Percentiles rank a stretch among this genome's conserved stretches.
Conservation (phyloP, 1,140 invertebrate genomes). For the Anoplophora glabripennis region DNA sequence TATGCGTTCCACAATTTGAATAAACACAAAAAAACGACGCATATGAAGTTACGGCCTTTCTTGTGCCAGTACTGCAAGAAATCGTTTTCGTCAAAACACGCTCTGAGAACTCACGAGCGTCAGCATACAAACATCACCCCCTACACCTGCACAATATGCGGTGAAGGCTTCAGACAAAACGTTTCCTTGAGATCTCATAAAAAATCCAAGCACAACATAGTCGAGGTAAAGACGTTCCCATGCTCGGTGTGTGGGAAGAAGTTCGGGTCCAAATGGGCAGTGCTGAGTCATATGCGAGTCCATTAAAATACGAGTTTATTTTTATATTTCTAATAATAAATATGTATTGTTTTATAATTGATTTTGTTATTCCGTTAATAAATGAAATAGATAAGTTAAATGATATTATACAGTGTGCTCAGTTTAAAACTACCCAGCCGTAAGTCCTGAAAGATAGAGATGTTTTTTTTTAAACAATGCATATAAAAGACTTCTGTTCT, state of each 20-base stretch:
- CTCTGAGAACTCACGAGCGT: slow-evolving; percentile 32
- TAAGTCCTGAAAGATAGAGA: no score
- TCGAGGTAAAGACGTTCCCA: slow-evolving; percentile 27
- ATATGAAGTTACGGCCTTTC: slow-evolving; percentile 35
- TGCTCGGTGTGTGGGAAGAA: slow-evolving; percentile 33
- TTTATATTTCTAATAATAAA: no score
- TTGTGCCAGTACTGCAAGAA: slow-evolving; percentile 33
- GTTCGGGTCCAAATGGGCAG: slow-evolving; percentile 25
- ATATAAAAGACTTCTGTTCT: no score
- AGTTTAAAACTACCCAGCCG: no score
- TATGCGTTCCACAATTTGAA: slow-evolving; percentile 33
- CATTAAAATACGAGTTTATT: slow-evolving; percentile 1
- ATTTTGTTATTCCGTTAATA: no score
- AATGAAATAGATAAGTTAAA: no score
- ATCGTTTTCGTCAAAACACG: slow-evolving; percentile 33
- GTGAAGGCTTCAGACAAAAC: slow-evolving; percentile 37
- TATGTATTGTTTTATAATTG: no score
- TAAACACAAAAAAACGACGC: slow-evolving; percentile 36
- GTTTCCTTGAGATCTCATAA: slow-evolving; percentile 34
- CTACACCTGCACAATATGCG: slow-evolving; percentile 36
- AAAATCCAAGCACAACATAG: slow-evolving; percentile 36
- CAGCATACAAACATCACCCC: slow-evolving; percentile 38
- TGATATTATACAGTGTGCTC: no score
- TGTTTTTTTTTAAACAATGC: no score
- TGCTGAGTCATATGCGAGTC: slow-evolving; percentile 26